Evolutionary conservation across 2,113 vertebrate genomes (phyloP).

Genomic region (Hucho hucho): DNA sequence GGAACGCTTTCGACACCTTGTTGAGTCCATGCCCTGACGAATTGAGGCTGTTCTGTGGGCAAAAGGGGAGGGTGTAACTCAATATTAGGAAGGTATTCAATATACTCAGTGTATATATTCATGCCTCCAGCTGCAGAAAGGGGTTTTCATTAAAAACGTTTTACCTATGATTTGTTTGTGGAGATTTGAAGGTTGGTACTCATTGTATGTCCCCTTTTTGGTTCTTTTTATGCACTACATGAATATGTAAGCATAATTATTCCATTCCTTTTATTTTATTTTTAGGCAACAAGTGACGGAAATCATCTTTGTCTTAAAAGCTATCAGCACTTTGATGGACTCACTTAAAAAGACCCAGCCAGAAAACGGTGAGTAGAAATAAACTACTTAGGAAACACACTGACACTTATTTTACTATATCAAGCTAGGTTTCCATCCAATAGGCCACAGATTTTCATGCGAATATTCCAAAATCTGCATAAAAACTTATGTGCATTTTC

Average conservation of each 20-base stretch:
- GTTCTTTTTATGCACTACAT: background rate
- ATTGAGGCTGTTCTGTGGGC: no score
- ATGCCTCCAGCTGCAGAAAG: background rate
- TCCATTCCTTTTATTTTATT: conserved; percentile 27
- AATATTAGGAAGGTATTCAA: no score
- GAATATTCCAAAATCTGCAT: no score
- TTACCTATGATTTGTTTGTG: background rate
- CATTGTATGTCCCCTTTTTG: background rate
- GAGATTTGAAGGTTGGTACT: background rate
- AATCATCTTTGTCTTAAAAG: conserved; percentile 99
- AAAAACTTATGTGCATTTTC: no score
- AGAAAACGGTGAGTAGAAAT: conserved; percentile 89
- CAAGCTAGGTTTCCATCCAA: no score
- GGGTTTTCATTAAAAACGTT: no score
- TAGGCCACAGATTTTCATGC: no score
- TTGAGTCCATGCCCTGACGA: no score
- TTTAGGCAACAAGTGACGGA: conserved; percentile 97
- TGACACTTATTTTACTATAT: background rate
- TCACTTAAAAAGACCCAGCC: conserved; percentile 98
- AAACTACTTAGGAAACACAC: background rate
- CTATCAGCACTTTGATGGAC: conserved; percentile 98
- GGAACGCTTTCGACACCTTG: no score
- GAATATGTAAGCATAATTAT: background rate
- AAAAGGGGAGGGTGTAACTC: no score
- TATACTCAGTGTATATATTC: no score